phyloP scores from a whole-genome alignment of 2,113 vertebrate species.

The Notarius lentiginosus region DNA sequence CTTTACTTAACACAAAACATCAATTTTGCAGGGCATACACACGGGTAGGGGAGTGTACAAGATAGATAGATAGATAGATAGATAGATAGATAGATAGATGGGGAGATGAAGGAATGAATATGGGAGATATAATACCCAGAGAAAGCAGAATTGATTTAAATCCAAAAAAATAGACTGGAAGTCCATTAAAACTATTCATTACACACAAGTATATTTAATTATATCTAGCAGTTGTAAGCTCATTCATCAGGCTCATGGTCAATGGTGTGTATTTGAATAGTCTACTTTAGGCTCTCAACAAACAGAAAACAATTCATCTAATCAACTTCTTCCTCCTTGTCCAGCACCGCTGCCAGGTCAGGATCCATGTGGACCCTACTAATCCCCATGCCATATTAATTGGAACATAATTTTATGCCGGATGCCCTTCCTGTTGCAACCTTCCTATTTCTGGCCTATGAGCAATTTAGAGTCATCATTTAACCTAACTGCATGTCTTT shows the following conservation, averaged over 20 bases:
- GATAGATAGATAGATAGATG: constrained; percentile 6
- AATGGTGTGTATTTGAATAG: neutral
- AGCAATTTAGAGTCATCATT: no score
- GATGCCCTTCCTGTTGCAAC: no score
- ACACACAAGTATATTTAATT: constrained; percentile 6
- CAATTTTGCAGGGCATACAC: constrained; percentile 65
- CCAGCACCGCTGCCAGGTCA: no score
- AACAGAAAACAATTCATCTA: neutral
- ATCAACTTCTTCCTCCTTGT: no score
- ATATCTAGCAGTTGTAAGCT: neutral
- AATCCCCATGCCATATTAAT: no score
- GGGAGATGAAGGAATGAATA: neutral
- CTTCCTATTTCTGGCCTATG: no score
- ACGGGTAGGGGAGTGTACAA: neutral
- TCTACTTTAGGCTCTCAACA: neutral
- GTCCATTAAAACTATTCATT: constrained; percentile 13
- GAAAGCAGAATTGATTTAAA: neutral
- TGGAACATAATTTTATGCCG: no score
- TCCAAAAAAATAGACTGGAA: neutral
- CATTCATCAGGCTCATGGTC: neutral
- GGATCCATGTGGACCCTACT: no score
- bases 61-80: neutral
- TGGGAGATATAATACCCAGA: neutral
- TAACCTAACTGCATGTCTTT: no score
- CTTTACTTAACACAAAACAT: constrained; percentile 87